phyloP scores from a whole-genome alignment of 2,888 invertebrate species.

The Protodeltote pygarga region DNA sequence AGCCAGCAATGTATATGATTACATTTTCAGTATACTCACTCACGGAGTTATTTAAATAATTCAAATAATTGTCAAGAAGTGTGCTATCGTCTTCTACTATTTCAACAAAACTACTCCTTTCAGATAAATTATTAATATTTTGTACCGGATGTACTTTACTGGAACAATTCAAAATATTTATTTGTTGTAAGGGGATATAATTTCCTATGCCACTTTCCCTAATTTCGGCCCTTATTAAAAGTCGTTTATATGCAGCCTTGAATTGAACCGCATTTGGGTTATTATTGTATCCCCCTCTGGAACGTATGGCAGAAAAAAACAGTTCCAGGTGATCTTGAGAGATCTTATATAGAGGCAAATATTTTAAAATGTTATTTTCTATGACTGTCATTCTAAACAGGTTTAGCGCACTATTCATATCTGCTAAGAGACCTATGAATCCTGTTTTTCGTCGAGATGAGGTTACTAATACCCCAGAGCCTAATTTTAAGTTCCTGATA shows the following conservation, averaged over 20 bases:
- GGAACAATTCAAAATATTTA: constrained; percentile 1
- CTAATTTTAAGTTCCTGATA: not conserved
- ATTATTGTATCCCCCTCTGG: constrained; percentile 35
- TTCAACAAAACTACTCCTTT: not conserved
- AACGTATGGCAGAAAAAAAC: constrained; percentile 24
- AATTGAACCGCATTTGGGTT: constrained; percentile 27
- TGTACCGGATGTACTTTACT: not conserved
- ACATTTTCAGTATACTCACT: not conserved
- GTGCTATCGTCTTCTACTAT: not conserved
- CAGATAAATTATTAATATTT: not conserved
- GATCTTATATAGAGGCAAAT: constrained; percentile 2
- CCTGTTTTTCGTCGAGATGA: constrained; percentile 37
- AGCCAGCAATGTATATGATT: not conserved
- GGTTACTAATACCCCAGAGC: constrained; percentile 3
- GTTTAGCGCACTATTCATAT: constrained; percentile 28
- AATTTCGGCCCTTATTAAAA: constrained; percentile 10
- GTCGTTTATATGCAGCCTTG: not conserved
- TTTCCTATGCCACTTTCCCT: constrained; percentile 1
- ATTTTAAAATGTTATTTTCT: not conserved
- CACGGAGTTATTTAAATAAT: not conserved
- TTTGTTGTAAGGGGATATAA: constrained; percentile 2
- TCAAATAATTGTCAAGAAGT: not conserved
- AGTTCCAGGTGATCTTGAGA: constrained; percentile 6
- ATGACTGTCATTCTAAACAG: constrained; percentile 2
- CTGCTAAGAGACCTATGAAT: constrained; percentile 28